A percentile compares a stretch with the other conserved stretches of the same genome.
These are phyloP conservation scores for Pygmarrhopalites habei DNA, from an alignment of 1,140 invertebrate genomes.

Conservation along the genomic window DNA sequence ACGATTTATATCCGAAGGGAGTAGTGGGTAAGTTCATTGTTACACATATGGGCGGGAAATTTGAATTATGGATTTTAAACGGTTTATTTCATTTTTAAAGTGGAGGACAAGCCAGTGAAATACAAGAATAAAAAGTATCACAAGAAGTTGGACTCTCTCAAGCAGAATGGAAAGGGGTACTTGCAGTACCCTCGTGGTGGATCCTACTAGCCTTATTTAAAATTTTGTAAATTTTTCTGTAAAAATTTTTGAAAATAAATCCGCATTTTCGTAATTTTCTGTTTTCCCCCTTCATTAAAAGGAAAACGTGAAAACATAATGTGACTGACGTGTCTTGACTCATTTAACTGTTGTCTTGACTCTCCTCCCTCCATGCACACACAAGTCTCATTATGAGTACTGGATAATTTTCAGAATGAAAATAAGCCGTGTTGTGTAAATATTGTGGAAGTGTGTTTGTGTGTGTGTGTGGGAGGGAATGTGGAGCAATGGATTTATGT, in stretches of 20 bases:
- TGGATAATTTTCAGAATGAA: no score
- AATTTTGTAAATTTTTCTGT: no score
- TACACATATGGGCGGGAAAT: not conserved
- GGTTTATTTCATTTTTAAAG: not conserved
- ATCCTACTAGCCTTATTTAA: not conserved
- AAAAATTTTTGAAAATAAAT: no score
- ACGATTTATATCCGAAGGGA: not conserved
- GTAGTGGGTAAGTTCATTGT: not conserved
- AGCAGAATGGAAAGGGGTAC: not conserved
- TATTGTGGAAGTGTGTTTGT: no score
- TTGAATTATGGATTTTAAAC: not conserved
- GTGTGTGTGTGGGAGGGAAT: no score
- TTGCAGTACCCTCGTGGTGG: not conserved
- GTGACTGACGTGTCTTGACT: not conserved
- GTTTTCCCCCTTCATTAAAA: not conserved
- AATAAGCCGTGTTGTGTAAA: no score
- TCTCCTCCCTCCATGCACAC: not conserved
- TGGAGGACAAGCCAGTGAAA: not conserved
- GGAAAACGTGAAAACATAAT: not conserved
- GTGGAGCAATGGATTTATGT: no score
- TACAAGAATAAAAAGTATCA: not conserved
- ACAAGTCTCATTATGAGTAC: no score
- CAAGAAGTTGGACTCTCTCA: not conserved
- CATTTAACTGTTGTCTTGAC: not conserved
- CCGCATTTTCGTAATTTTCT: not conserved